A percentile compares a stretch with the other conserved stretches of the same genome.
These are phyloP conservation scores for Melinopterus prodromus DNA, from an alignment of 2,888 invertebrate species.

Conservation along the genomic window DNA sequence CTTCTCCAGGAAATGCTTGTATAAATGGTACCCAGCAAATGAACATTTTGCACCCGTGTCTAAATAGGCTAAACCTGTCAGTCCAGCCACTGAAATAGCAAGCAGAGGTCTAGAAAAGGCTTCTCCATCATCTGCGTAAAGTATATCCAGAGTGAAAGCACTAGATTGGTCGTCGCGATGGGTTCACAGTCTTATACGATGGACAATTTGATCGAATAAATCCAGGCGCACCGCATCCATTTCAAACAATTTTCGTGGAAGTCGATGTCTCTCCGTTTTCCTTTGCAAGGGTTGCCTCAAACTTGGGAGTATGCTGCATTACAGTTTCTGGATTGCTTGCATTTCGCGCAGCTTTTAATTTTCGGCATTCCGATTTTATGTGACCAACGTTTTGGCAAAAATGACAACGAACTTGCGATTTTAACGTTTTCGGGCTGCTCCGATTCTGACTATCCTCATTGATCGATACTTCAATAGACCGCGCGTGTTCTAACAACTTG, in stretches of 20 bases:
- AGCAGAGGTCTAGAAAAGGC: conserved; percentile 8
- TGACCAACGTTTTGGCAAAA: too few relatives aligned
- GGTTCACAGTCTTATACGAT: neutral
- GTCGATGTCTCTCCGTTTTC: too few relatives aligned
- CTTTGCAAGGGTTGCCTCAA: too few relatives aligned
- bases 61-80: neutral
- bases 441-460: too few relatives aligned
- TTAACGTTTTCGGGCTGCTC: too few relatives aligned
- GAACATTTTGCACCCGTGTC: neutral
- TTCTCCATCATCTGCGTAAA: neutral
- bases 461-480: too few relatives aligned
- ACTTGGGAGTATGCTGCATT: too few relatives aligned
- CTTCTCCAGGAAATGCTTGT: conserved; percentile 9
- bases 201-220: conserved; percentile 18
- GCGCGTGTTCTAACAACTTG: too few relatives aligned
- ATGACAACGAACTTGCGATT: too few relatives aligned
- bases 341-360: too few relatives aligned
- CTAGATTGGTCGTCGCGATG: neutral
- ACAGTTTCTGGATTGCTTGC: too few relatives aligned
- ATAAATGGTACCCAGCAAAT: conserved; percentile 12
- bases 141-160: conserved; percentile 15
- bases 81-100: conserved; percentile 5
- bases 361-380: too few relatives aligned
- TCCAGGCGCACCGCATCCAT: neutral
- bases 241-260: neutral